A percentile compares a stretch with the other conserved stretches of the same genome.
phyloP scores from a whole-genome alignment of 2,888 invertebrate genomes.

The Protodeltote pygarga region DNA sequence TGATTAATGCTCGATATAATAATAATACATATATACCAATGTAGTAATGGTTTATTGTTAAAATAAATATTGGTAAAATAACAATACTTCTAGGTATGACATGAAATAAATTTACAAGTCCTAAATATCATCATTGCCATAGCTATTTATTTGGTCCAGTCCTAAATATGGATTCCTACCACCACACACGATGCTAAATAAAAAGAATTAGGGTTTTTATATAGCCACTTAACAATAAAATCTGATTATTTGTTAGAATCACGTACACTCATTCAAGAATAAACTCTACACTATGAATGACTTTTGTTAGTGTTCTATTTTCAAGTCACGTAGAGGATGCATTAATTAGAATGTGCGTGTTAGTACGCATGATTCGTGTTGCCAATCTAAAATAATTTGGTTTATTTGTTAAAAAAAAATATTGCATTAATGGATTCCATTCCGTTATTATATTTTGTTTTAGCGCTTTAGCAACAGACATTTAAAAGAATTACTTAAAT shows the following conservation, averaged over 20 bases:
- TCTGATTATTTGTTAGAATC: constrained; percentile 71
- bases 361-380: constrained; percentile 45
- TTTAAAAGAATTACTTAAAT: too few relatives aligned
- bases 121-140: too few relatives aligned
- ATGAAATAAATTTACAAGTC: too few relatives aligned
- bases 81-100: too few relatives aligned
- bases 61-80: too few relatives aligned
- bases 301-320: constrained; percentile 64
- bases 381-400: constrained; percentile 42
- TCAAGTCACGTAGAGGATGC: constrained; percentile 72
- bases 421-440: constrained; percentile 7
- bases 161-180: constrained; percentile 21
- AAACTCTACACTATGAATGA: constrained; percentile 66
- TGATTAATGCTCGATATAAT: too few relatives aligned
- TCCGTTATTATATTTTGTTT: neutral
- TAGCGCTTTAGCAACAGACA: neutral
- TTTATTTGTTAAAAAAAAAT: constrained; percentile 15
- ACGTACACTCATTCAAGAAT: constrained; percentile 70
- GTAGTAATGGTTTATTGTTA: too few relatives aligned
- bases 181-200: constrained; percentile 56
- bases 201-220: constrained; percentile 61
- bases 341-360: constrained; percentile 51
- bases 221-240: constrained; percentile 60
- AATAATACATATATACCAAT: too few relatives aligned
- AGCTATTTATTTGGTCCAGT: too few relatives aligned